Percentiles rank a stretch among this genome's conserved stretches.
Evolutionary conservation across 2,797 vertebrate genomes (phyloP).

Genomic region (Bothrops alternatus): DNA sequence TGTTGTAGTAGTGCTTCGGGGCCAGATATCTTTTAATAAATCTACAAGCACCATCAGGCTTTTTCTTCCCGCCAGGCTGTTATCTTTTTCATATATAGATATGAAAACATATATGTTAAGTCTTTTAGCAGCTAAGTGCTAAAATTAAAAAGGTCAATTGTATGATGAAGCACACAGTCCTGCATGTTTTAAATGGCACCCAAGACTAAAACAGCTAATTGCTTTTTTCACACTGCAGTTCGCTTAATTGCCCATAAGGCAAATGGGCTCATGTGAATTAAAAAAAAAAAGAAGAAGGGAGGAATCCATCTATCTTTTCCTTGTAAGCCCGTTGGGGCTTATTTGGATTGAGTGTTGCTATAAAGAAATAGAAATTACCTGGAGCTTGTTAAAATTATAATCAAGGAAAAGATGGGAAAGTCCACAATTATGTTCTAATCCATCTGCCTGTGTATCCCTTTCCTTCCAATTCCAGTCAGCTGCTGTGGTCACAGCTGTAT

Average conservation of each 20-base stretch:
- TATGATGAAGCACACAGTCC: conserved; percentile 65
- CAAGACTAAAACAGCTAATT: conserved; percentile 72
- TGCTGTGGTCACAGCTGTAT: conserved; percentile 51
- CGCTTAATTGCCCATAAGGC: conserved; percentile 60
- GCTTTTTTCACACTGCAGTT: conserved; percentile 64
- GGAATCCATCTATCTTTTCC: conserved; percentile 48
- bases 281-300: neutral
- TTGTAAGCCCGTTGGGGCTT: conserved; percentile 62
- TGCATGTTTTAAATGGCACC: conserved; percentile 73
- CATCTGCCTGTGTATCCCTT: conserved; percentile 54
- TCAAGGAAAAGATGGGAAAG: conserved; percentile 47
- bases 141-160: conserved; percentile 77
- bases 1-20: conserved; percentile 55
- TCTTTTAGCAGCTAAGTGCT: conserved; percentile 66
- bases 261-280: conserved; percentile 36
- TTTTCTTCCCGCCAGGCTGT: conserved; percentile 61
- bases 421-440: conserved; percentile 57
- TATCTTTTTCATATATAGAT: conserved; percentile 23
- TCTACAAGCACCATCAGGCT: conserved; percentile 50
- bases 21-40: conserved; percentile 49
- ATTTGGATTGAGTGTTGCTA: conserved; percentile 47
- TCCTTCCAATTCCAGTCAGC: conserved; percentile 49
- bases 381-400: conserved; percentile 66
- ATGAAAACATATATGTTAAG: conserved; percentile 37
- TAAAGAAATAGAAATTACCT: conserved; percentile 65